These are phyloP conservation scores for Anoplolepis gracilipes DNA, from an alignment of 1,140 invertebrate genomes.

Conservation along the genomic window DNA sequence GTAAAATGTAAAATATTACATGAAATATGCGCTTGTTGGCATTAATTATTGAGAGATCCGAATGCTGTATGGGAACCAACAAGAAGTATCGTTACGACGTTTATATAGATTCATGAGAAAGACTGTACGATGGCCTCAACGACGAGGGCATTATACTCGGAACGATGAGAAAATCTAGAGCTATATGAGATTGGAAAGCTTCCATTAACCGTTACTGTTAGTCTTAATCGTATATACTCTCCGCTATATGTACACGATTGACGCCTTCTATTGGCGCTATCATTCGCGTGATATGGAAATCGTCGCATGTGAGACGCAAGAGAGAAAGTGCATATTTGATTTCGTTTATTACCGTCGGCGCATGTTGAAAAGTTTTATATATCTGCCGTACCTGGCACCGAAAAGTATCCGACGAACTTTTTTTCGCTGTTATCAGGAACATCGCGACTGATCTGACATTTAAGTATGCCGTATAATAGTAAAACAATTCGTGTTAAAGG, in stretches of 20 bases:
- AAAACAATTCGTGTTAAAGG: slow-evolving; percentile 1
- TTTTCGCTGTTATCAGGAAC: neutral
- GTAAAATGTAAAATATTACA: slow-evolving; percentile 14
- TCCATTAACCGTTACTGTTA: slow-evolving; percentile 55
- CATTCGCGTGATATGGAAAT: slow-evolving; percentile 24
- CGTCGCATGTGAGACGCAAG: neutral
- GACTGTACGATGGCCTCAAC: slow-evolving; percentile 64
- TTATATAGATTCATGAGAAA: slow-evolving; percentile 48
- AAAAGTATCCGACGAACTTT: neutral
- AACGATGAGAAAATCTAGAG: slow-evolving; percentile 68
- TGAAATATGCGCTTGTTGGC: neutral
- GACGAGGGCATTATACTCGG: slow-evolving; percentile 65
- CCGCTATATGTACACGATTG: neutral
- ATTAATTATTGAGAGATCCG: slow-evolving; percentile 38
- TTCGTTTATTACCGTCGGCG: neutral
- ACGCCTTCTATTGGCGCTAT: neutral
- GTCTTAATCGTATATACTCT: slow-evolving; percentile 4
- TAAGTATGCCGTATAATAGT: no score
- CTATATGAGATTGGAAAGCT: slow-evolving; percentile 48
- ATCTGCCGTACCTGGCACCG: slow-evolving; percentile 4
- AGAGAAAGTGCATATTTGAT: slow-evolving; percentile 11
- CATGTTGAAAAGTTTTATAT: neutral
- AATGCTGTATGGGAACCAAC: slow-evolving; percentile 18
- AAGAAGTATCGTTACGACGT: slow-evolving; percentile 39
- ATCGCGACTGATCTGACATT: neutral